Conservation (phyloP, 2,797 vertebrate species). For the Leptoclinus maculatus region DNA sequence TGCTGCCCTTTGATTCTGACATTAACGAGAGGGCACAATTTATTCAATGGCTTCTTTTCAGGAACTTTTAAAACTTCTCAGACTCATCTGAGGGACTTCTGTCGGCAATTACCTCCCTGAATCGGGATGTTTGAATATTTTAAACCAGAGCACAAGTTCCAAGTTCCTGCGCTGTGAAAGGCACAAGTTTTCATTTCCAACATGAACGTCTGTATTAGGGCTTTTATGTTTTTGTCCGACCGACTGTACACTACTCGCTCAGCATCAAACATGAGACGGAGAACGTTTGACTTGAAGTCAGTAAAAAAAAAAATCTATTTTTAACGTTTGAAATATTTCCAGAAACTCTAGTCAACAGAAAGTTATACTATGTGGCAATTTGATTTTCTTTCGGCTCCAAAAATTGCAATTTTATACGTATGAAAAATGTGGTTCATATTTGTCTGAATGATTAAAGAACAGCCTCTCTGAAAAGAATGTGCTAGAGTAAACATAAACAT, state of each 20-base stretch:
- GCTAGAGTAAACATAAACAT: not conserved
- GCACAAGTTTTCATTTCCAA: not conserved
- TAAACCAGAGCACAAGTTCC: not conserved
- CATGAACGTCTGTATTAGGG: not conserved
- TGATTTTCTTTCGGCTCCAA: too few relatives aligned
- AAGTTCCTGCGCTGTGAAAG: not conserved
- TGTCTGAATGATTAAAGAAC: not conserved
- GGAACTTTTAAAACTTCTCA: not conserved
- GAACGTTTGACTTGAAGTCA: too few relatives aligned
- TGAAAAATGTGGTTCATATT: not conserved
- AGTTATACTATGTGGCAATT: too few relatives aligned
- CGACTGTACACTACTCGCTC: too few relatives aligned
- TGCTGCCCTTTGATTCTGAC: constrained; percentile 25
- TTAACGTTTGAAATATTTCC: too few relatives aligned
- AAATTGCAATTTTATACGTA: not conserved
- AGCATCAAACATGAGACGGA: too few relatives aligned
- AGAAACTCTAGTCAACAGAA: too few relatives aligned
- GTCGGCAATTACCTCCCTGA: not conserved
- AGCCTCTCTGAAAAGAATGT: not conserved
- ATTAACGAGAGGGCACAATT: constrained; percentile 32
- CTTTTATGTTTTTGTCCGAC: not conserved
- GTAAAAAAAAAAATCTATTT: too few relatives aligned
- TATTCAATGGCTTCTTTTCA: constrained; percentile 1
- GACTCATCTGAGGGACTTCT: not conserved
- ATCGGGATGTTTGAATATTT: not conserved